Percentiles rank a stretch among this genome's conserved stretches.
phyloP scores from a whole-genome alignment of 2,888 invertebrate species.

The Pollenia griseotomentosa region DNA sequence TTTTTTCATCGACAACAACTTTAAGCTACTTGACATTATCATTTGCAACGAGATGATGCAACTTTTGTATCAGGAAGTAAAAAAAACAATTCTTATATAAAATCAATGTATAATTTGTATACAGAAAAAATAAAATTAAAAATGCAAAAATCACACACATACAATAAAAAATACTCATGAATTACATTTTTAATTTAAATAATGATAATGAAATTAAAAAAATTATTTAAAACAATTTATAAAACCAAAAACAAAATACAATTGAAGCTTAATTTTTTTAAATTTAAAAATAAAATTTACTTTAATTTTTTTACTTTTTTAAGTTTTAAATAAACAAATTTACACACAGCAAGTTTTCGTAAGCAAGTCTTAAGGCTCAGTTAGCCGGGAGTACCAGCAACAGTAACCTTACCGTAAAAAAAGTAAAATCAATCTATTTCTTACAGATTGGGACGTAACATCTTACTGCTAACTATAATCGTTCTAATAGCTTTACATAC shows the following conservation, averaged over 20 bases:
- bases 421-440: too few relatives aligned
- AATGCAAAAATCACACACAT: conserved; percentile 41
- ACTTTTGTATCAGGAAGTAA: conserved; percentile 18
- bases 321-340: too few relatives aligned
- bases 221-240: conserved; percentile 2
- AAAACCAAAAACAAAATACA: conserved; percentile 16
- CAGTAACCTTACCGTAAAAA: too few relatives aligned
- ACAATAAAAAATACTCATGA: conserved; percentile 72
- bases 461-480: too few relatives aligned
- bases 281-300: too few relatives aligned
- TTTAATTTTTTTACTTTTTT: too few relatives aligned
- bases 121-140: conserved; percentile 42
- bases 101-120: conserved; percentile 69
- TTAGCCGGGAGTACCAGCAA: too few relatives aligned
- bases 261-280: conserved; percentile 17
- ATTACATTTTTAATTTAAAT: conserved; percentile 65
- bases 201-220: conserved; percentile 14
- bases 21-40: conserved; percentile 50
- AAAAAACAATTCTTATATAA: conserved; percentile 31
- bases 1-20: conserved; percentile 47
- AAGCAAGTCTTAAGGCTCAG: too few relatives aligned
- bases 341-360: too few relatives aligned
- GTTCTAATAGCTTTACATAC: too few relatives aligned
- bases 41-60: conserved; percentile 68
- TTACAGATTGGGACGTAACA: too few relatives aligned